Conservation (phyloP, 1,140 invertebrate genomes). For the Camponotus vicinus region DNA sequence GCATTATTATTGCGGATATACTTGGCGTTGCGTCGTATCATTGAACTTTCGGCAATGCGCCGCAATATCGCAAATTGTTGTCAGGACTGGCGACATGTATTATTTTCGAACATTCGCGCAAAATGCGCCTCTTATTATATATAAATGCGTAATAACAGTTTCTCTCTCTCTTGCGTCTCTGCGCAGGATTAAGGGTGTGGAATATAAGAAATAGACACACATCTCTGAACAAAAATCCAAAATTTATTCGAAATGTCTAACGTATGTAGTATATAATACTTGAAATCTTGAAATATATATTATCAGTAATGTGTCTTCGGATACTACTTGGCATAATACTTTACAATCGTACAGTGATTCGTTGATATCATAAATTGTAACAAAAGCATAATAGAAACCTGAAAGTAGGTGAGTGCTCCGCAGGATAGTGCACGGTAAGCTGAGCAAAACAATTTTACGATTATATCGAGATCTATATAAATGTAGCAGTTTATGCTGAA, state of each 20-base stretch:
- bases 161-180: not conserved
- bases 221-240: slow-evolving; percentile 46
- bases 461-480: slow-evolving; percentile 21
- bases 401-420: slow-evolving; percentile 1
- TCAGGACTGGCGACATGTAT: slow-evolving; percentile 38
- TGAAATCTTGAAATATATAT: slow-evolving; percentile 48
- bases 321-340: slow-evolving; percentile 41
- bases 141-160: not conserved
- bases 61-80: slow-evolving; percentile 25
- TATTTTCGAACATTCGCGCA: slow-evolving; percentile 3
- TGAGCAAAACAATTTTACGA: slow-evolving; percentile 39
- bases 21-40: slow-evolving; percentile 78
- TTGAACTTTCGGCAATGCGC: slow-evolving; percentile 54
- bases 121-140: slow-evolving; percentile 9
- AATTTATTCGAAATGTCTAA: slow-evolving; percentile 50
- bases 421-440: not conserved
- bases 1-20: slow-evolving; percentile 83
- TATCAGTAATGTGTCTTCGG: slow-evolving; percentile 49
- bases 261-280: slow-evolving; percentile 43
- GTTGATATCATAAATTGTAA: slow-evolving; percentile 5
- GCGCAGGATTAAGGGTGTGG: not conserved
- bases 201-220: slow-evolving; percentile 8
- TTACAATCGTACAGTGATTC: slow-evolving; percentile 25
- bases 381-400: slow-evolving; percentile 10
- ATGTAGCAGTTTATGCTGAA: not conserved